phyloP scores from a whole-genome alignment of 2,113 vertebrate species.

The Nothocercus nigrocapillus region DNA sequence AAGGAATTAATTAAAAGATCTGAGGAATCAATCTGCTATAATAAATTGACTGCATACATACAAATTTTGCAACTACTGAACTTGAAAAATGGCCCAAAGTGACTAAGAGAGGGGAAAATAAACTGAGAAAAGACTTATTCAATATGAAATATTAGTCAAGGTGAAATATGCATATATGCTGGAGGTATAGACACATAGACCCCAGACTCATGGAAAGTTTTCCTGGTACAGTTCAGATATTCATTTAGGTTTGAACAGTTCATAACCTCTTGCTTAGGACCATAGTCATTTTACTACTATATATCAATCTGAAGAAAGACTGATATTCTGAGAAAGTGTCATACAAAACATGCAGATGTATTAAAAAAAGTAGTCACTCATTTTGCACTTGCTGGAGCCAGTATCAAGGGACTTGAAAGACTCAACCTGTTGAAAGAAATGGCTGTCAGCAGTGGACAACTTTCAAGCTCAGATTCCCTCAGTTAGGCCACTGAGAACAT shows the following conservation, averaged over 20 bases:
- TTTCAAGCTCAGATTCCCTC: neutral
- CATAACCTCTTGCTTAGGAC: neutral
- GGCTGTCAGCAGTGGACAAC: neutral
- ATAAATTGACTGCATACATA: neutral
- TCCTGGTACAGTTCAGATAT: neutral
- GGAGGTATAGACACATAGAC: neutral
- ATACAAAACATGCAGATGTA: neutral
- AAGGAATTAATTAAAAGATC: neutral
- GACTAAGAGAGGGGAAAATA: neutral
- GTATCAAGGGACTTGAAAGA: neutral
- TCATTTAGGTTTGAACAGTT: neutral
- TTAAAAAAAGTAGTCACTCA: neutral
- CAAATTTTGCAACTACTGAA: neutral
- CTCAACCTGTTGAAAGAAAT: neutral
- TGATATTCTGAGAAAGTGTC: neutral
- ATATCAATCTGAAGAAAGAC: neutral
- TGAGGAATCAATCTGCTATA: neutral
- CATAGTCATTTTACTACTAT: neutral
- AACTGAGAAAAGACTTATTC: neutral
- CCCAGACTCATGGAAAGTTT: neutral
- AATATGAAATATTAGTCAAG: neutral
- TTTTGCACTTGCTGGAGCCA: neutral
- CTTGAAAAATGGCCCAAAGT: neutral
- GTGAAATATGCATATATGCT: neutral
- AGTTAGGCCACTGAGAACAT: neutral